Evolutionary conservation across 2,888 invertebrate species (phyloP).

Genomic region (Baronia brevicornis): DNA sequence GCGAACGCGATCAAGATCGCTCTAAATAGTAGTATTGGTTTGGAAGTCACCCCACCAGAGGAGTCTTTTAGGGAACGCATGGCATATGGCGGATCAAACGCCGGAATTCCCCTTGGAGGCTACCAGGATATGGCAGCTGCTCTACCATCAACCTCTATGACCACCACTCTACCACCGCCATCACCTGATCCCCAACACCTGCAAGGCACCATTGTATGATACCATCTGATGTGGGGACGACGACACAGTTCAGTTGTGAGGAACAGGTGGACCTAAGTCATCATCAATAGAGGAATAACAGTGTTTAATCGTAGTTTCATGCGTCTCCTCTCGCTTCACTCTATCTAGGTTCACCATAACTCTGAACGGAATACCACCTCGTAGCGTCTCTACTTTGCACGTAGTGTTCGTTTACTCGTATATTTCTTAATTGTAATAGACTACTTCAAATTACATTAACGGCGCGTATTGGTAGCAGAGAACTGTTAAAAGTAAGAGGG

Average conservation of each 20-base stretch:
- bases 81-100: slow-evolving; percentile 31
- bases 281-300: slow-evolving; percentile 13
- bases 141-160: slow-evolving; percentile 50
- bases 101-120: slow-evolving; percentile 41
- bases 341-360: slow-evolving; percentile 14
- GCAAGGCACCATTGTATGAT: slow-evolving; percentile 96
- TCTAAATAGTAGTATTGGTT: slow-evolving; percentile 88
- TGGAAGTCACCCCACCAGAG: slow-evolving; percentile 85
- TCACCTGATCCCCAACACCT: slow-evolving; percentile 82
- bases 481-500: slow-evolving; percentile 67
- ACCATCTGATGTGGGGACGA: slow-evolving; percentile 95
- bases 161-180: slow-evolving; percentile 42
- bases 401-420: slow-evolving; percentile 21
- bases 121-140: slow-evolving; percentile 70
- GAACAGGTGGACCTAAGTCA: slow-evolving; percentile 80
- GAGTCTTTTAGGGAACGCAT: slow-evolving; percentile 75
- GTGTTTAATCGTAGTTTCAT: too few relatives aligned
- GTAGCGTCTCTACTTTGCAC: slow-evolving; percentile 53
- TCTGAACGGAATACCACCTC: slow-evolving; percentile 35
- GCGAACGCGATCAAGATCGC: slow-evolving; percentile 89
- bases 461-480: slow-evolving; percentile 39
- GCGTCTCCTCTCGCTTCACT: slow-evolving; percentile 4
- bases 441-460: slow-evolving; percentile 17
- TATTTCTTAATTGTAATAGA: slow-evolving; percentile 20
- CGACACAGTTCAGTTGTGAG: slow-evolving; percentile 85